Percentiles rank a stretch among this genome's conserved stretches.
Conservation (phyloP, 1,140 invertebrate genomes). For the Plutomurus gul region DNA sequence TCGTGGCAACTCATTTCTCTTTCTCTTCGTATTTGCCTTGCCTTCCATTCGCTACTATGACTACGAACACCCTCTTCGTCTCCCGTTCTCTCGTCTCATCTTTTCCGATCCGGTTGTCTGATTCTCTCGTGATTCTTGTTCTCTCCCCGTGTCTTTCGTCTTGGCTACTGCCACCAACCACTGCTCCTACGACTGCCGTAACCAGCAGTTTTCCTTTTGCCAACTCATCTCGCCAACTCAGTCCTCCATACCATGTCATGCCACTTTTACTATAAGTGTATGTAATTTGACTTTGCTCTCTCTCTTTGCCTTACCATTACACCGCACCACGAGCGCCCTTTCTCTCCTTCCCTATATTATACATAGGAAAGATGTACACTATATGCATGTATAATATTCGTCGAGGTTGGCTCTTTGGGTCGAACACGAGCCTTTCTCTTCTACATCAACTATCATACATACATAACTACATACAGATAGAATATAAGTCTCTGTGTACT, state of each 20-base stretch:
- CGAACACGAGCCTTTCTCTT: neutral
- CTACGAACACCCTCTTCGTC: no score
- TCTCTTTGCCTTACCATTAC: neutral
- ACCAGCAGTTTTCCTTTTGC: no score
- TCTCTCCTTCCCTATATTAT: no score
- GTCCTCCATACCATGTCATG: neutral
- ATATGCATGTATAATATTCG: no score
- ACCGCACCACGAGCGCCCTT: no score
- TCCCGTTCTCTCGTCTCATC: slow-evolving; percentile 1
- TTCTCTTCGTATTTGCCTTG: neutral
- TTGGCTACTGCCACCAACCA: neutral
- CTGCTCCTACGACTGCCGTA: neutral
- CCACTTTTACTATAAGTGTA: neutral
- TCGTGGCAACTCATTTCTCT: neutral
- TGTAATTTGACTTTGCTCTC: neutral
- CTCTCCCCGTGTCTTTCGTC: neutral
- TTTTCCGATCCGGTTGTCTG: slow-evolving; percentile 34
- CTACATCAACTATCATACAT: neutral
- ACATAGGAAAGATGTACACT: no score
- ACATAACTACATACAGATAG: no score
- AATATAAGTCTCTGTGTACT: no score
- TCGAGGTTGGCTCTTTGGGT: neutral
- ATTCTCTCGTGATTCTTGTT: neutral
- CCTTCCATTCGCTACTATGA: no score
- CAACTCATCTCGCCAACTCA: neutral